phyloP scores from a whole-genome alignment of 2,113 vertebrate genomes.

The Amphiprion percula region DNA sequence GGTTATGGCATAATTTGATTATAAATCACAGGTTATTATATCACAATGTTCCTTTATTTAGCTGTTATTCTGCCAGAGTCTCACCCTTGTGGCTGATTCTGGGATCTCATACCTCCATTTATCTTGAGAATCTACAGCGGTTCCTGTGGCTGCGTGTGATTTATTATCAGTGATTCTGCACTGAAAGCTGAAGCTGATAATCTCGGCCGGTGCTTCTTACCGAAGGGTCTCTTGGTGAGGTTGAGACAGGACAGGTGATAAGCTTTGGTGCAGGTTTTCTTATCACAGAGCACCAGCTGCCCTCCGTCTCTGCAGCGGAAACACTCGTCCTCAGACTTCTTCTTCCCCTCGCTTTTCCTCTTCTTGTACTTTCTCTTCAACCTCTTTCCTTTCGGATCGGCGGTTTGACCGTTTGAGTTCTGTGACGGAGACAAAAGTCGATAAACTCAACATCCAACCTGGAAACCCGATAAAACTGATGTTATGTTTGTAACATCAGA shows the following conservation, averaged over 20 bases:
- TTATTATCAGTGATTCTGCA: too few species aligned
- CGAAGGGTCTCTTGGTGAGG: constrained; percentile 95
- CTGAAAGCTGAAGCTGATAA: background rate
- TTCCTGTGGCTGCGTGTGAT: too few species aligned
- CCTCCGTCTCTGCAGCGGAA: constrained; percentile 97
- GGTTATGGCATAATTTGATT: too few species aligned
- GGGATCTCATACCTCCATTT: too few species aligned
- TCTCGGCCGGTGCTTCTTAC: constrained; percentile 77
- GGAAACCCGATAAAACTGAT: too few species aligned
- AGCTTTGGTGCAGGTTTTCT: constrained; percentile 95
- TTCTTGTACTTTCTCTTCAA: constrained; percentile 91
- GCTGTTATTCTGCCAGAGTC: too few species aligned
- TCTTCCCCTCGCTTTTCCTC: constrained; percentile 81
- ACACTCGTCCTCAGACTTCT: constrained; percentile 95
- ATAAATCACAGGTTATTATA: too few species aligned
- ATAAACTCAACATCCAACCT: too few species aligned
- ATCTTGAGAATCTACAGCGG: too few species aligned
- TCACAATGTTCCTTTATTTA: too few species aligned
- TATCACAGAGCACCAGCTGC: constrained; percentile 94
- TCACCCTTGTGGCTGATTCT: too few species aligned
- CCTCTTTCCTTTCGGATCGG: constrained; percentile 93
- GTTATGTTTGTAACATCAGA: too few species aligned
- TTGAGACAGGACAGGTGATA: constrained; percentile 96
- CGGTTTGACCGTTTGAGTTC: constrained; percentile 84
- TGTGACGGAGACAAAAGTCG: constrained; percentile 20